phyloP scores from a whole-genome alignment of 2,888 invertebrate species.

The Lymantria monacha region DNA sequence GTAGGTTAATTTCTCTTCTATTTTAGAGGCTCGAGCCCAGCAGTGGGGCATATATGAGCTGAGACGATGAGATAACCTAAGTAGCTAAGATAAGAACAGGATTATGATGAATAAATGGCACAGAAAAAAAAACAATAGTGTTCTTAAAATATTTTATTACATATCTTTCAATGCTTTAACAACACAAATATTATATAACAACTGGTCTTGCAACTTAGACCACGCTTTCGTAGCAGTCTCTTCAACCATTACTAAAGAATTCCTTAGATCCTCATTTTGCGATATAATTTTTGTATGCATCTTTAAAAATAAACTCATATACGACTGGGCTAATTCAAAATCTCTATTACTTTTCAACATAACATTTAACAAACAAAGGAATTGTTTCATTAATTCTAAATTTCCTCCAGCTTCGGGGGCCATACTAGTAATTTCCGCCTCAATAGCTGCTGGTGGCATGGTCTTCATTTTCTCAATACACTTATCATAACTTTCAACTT shows the following conservation, averaged over 20 bases:
- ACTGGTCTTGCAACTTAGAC: conserved; percentile 85
- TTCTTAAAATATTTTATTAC: conserved; percentile 45
- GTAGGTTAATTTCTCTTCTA: too few relatives aligned
- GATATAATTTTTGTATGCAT: conserved; percentile 85
- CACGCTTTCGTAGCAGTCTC: conserved; percentile 84
- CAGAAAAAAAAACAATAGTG: background rate
- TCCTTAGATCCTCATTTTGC: conserved; percentile 76
- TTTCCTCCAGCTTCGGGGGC: conserved; percentile 89
- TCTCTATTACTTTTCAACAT: conserved; percentile 89
- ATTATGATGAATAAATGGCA: conserved; percentile 4
- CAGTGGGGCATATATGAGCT: too few relatives aligned
- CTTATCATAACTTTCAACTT: conserved; percentile 74
- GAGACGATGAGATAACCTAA: too few relatives aligned
- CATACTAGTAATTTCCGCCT: conserved; percentile 92
- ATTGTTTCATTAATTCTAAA: conserved; percentile 87
- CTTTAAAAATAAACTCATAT: conserved; percentile 93
- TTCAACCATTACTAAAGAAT: conserved; percentile 81
- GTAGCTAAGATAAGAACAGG: conserved; percentile 3
- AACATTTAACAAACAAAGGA: conserved; percentile 87
- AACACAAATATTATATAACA: conserved; percentile 89
- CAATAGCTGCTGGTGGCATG: conserved; percentile 91
- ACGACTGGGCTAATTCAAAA: conserved; percentile 95
- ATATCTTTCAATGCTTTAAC: conserved; percentile 88
- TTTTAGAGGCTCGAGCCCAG: too few relatives aligned
- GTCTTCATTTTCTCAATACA: conserved; percentile 85